Base-by-base conservation (phyloP, 2,888 invertebrate genomes). In the Andrena flavipes region DNA sequence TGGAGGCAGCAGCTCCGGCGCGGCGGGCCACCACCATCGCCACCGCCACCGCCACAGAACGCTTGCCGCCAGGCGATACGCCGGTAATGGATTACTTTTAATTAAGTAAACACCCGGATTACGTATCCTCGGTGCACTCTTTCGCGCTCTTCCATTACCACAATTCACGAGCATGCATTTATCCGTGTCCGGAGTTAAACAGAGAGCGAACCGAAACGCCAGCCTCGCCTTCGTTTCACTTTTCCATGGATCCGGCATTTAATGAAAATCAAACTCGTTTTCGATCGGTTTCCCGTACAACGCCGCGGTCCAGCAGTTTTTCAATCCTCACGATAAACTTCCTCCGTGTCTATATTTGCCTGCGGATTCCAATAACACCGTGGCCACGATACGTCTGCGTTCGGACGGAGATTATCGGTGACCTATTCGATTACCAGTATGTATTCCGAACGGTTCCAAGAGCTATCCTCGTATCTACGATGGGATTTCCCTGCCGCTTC, bases 61-160 rank as follows among this genome's bases (percentile, higher is more conserved):
- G 33, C 49, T 80, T 60, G 67, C 59, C 16, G 69, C 54, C 80
- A 49, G 54, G 59, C 76, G 82, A 79, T 70, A 80, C 86, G 76
- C 79, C 85, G 68, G 87, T 91, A 92, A 91, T 90, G 91, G 91
- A 92, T 92, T 92, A 91, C 91, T 90, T 85, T 89, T 91, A 91
- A 91, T 91, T 92, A 90, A 91, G 91, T 90, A 90, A 91, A 91
- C 90, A 91, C 86, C 86, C 76, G 88, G 87, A 82, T 88, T 87
- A 82, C 83, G 79, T 78, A 80, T 80, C 80, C 71, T 62, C 71
- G 70, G 23, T 56, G 56, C 49, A 72, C 42, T 69, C 75, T 5
- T 56, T 56, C 73, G 79, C 74, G 69, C 60, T 64, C 69, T 63
- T 79, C 75, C 86, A 78, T 87, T 81, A 82, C 82, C 76, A 48